These are phyloP conservation scores for Pelecanus crispus DNA, from an alignment of 2,113 vertebrate species.

Conservation along the genomic window DNA sequence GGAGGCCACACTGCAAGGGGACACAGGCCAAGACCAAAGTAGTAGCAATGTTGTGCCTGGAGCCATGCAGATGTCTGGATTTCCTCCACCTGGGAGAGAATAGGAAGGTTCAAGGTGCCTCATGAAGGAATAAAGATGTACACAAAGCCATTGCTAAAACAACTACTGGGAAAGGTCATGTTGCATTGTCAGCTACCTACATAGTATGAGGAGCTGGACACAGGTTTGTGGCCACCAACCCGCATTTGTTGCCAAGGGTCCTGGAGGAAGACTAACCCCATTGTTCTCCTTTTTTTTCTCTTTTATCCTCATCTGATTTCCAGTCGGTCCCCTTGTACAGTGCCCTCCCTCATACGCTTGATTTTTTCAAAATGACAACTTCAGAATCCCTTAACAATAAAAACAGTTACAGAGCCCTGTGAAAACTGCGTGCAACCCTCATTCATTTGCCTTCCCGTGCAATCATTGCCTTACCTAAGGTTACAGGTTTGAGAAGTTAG, in stretches of 20 bases:
- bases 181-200: background rate
- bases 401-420: background rate
- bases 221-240: background rate
- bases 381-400: background rate
- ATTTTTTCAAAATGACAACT: background rate
- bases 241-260: background rate
- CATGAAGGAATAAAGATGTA: background rate
- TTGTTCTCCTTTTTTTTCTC: background rate
- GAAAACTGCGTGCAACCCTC: background rate
- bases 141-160: background rate
- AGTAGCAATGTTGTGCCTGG: background rate
- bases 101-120: background rate
- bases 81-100: background rate
- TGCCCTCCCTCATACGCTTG: background rate
- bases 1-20: background rate
- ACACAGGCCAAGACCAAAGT: background rate
- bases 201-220: background rate
- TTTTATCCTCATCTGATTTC: background rate
- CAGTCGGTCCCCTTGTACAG: background rate
- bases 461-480: background rate
- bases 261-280: background rate
- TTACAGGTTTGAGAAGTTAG: background rate
- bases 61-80: background rate
- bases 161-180: background rate
- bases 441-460: background rate